Evolutionary conservation across 92 coral and sea anemone genomes (phyloP), one percentile per base, ranked within the genome.

Genomic region (Montipora capitata): DNA sequence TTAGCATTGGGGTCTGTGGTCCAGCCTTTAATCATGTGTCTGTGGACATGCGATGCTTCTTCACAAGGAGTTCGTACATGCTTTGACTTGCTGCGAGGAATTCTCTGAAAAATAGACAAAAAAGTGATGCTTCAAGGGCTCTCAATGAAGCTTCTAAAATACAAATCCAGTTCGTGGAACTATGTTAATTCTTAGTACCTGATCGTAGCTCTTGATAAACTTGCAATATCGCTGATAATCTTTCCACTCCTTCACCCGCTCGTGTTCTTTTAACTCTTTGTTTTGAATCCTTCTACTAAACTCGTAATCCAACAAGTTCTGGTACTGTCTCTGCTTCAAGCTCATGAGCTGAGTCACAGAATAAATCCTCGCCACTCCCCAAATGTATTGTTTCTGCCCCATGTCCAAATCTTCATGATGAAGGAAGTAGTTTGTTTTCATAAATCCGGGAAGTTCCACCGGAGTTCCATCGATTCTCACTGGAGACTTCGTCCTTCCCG

Each of bases 361-460:
- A 75, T 97, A 97, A 20, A 97, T 90, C 42, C 95, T 81, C 0
- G 99, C 99, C 62, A 97, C 93, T 2, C 99, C 99, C 98, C 99
- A 97, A 76, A 97, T 95, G 92, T 97, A 97, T 77, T 97, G 99
- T 77, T 95, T 97, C 81, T 97, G 99, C 10, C 99, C 99, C 85
- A 97, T 82, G 67, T 91, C 68, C 73, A 97, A 81, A 18, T 95
- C 92, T n/a, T 91, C 96, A 82, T 95, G 96, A 51, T 90, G 93
- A 6, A 97, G 81, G 68, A 90, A 94, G 74, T 93, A 93, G 76
- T 97, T 97, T 4, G 78, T 91, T 76, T 93, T 92, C 85, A 97
- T 87, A 85, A 92, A 97, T 57, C 85, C 85, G 54, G 99, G 99
- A 1, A 95, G 79, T 39, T 74, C 86, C 41, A 97, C 96, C 3